These are phyloP conservation scores for Holothuria scabra DNA, from an alignment of 53 echinoderm and acorn worm genomes.

Conservation along the genomic window DNA sequence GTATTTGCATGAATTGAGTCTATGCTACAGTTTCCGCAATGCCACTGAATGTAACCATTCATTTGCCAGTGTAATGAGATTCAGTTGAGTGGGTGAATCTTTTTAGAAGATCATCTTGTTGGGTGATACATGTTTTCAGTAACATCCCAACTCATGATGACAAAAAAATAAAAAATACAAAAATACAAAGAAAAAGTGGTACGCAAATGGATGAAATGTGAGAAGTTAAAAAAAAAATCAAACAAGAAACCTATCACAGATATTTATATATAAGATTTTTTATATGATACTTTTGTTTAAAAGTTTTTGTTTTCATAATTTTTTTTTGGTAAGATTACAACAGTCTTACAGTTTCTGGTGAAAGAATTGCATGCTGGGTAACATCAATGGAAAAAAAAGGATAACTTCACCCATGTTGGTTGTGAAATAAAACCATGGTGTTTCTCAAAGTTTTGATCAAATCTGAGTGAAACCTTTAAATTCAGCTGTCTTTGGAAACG, in stretches of 20 bases:
- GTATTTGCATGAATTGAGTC: conserved; percentile 34
- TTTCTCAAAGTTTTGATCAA: too few species aligned
- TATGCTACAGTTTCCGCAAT: conserved; percentile 20
- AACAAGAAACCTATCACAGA: conserved; percentile 12
- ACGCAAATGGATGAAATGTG: background rate
- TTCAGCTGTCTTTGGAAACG: too few species aligned
- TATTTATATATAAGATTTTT: conserved; percentile 52
- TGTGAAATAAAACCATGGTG: too few species aligned
- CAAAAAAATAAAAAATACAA: background rate
- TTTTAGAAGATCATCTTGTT: too few species aligned
- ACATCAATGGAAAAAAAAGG: too few species aligned
- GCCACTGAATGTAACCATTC: background rate
- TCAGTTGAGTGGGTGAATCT: too few species aligned
- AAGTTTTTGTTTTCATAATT: conserved; percentile 8
- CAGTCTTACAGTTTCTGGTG: too few species aligned
- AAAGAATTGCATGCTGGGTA: too few species aligned
- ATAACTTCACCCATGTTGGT: too few species aligned
- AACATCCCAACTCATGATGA: background rate
- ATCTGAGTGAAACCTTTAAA: too few species aligned
- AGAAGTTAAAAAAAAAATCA: background rate
- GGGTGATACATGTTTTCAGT: too few species aligned
- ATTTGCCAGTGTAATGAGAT: background rate
- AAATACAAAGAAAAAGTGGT: background rate
- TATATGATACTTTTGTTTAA: conserved; percentile 35
- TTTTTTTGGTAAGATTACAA: too few species aligned